These are phyloP conservation scores for Cremastinae sp. DNA, from an alignment of 2,888 invertebrate species.

Conservation along the genomic window DNA sequence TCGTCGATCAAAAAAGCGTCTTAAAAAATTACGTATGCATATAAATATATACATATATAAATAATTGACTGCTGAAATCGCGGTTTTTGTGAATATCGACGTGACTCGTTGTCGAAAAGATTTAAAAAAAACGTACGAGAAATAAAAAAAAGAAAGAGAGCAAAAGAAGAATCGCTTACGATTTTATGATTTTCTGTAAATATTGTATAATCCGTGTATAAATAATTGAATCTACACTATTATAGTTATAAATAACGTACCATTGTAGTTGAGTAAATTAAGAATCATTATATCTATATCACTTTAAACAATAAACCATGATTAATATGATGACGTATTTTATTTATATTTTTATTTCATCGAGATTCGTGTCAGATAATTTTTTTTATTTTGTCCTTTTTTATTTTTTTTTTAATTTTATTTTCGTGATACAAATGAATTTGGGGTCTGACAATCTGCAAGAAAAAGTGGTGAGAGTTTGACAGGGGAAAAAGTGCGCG, in stretches of 20 bases:
- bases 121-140: slow-evolving; percentile 36
- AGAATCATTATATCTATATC: slow-evolving; percentile 79
- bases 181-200: slow-evolving; percentile 78
- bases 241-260: slow-evolving; percentile 76
- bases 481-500: too few species aligned
- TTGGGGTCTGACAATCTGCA: too few species aligned
- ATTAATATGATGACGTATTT: slow-evolving; percentile 78
- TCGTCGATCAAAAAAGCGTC: slow-evolving; percentile 21
- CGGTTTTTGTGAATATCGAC: slow-evolving; percentile 68
- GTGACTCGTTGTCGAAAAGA: slow-evolving; percentile 63
- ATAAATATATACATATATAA: slow-evolving; percentile 33
- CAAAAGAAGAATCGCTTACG: slow-evolving; percentile 70
- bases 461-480: too few species aligned
- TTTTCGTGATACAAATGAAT: too few species aligned
- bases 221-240: slow-evolving; percentile 73
- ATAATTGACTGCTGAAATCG: slow-evolving; percentile 7
- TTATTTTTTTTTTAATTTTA: too few species aligned
- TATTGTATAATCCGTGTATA: slow-evolving; percentile 80
- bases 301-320: slow-evolving; percentile 79
- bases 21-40: slow-evolving; percentile 19
- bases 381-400: too few species aligned
- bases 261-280: slow-evolving; percentile 78
- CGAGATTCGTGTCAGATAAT: too few species aligned
- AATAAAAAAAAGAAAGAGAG: slow-evolving; percentile 1
- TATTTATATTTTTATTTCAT: too few species aligned